phyloP scores from a whole-genome alignment of 2,797 vertebrate genomes.

The Manis crassicaudata region DNA sequence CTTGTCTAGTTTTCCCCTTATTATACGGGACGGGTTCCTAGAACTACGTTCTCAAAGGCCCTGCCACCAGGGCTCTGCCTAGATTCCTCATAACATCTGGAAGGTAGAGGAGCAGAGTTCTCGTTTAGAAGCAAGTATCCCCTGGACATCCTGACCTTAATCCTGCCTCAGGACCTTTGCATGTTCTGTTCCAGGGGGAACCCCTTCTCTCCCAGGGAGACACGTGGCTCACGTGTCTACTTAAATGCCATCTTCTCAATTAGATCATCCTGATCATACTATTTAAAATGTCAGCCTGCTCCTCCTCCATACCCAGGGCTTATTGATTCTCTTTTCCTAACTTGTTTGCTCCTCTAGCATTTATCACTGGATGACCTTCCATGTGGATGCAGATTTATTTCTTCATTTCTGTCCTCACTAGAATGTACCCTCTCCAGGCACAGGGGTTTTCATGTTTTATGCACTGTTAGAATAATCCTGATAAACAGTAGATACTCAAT shows the following conservation, averaged over 20 bases:
- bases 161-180: neutral
- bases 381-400: neutral
- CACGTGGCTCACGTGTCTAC: neutral
- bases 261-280: neutral
- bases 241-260: neutral
- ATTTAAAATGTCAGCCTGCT: neutral
- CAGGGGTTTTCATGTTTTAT: neutral
- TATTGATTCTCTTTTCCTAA: neutral
- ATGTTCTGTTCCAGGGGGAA: neutral
- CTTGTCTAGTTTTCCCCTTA: neutral
- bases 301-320: neutral
- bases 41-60: neutral
- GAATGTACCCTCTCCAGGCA: neutral
- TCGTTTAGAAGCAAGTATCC: neutral
- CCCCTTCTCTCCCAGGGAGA: neutral
- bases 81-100: neutral
- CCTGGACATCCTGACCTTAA: neutral
- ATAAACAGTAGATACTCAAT: neutral
- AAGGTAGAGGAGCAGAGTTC: neutral
- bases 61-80: neutral
- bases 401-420: neutral
- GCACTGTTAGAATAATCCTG: neutral
- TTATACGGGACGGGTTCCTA: neutral
- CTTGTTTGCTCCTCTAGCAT: neutral
- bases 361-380: neutral